A percentile compares a stretch with the other conserved stretches of the same genome.
phyloP scores from a whole-genome alignment of 2,113 vertebrate genomes.

The Sigmodon hispidus region DNA sequence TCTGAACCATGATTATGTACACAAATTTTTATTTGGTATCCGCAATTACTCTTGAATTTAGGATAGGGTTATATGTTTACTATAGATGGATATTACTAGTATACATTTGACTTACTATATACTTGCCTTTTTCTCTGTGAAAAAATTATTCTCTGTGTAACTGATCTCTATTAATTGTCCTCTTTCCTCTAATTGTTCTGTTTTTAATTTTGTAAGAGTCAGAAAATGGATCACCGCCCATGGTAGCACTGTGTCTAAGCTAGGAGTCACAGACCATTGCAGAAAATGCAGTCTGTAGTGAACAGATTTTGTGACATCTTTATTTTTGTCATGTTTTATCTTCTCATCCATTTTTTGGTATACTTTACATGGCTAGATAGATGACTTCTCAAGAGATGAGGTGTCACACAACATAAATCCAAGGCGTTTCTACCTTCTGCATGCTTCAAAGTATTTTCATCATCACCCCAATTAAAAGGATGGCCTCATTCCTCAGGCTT shows the following conservation, averaged over 20 bases:
- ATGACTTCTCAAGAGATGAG: constrained; percentile 39
- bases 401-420: constrained; percentile 64
- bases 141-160: neutral
- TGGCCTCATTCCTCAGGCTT: constrained; percentile 75
- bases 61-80: neutral
- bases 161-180: constrained; percentile 9
- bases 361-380: constrained; percentile 31
- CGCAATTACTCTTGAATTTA: neutral
- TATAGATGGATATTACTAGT: neutral
- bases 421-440: constrained; percentile 57
- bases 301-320: constrained; percentile 10
- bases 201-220: constrained; percentile 30
- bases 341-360: constrained; percentile 5
- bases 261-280: neutral
- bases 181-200: constrained; percentile 40
- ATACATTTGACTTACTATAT: neutral
- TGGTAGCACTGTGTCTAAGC: neutral
- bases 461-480: constrained; percentile 64
- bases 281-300: neutral
- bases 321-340: constrained; percentile 45
- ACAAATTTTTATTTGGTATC: neutral
- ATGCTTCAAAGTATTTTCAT: constrained; percentile 59
- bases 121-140: neutral
- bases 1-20: neutral
- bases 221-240: neutral